Conservation (phyloP, 2,113 vertebrate species). For the Aegotheles bennettii region DNA sequence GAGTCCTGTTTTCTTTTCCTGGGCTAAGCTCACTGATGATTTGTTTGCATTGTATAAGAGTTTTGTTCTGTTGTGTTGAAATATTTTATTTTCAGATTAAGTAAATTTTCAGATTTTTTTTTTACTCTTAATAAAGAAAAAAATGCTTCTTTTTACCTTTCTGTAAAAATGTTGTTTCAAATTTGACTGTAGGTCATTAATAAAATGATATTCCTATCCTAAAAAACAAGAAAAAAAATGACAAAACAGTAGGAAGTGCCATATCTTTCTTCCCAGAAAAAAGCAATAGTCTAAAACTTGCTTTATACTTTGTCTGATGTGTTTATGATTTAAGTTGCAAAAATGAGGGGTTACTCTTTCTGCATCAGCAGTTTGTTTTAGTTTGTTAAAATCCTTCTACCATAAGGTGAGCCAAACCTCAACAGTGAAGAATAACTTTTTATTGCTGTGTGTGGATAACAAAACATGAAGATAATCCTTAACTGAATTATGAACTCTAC, state of each 20-base stretch:
- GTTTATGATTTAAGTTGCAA: neutral
- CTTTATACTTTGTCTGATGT: neutral
- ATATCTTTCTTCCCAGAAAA: neutral
- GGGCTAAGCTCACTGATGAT: neutral
- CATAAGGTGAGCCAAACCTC: neutral
- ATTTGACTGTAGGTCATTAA: neutral
- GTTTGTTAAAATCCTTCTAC: neutral
- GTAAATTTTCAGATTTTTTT: neutral
- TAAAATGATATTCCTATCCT: neutral
- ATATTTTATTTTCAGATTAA: neutral
- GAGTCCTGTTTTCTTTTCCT: neutral
- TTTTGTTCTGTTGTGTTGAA: neutral
- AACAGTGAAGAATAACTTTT: neutral
- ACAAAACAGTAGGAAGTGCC: neutral
- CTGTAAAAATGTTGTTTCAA: neutral
- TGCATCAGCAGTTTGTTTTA: neutral
- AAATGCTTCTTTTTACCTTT: neutral
- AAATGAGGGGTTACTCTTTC: neutral
- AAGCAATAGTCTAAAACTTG: neutral
- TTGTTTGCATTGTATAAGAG: neutral
- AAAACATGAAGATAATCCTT: neutral
- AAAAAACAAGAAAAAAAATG: neutral
- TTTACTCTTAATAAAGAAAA: neutral
- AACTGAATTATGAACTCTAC: neutral
- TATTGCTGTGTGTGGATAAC: neutral